Base-by-base conservation (phyloP, 1,140 invertebrate species). In the Brachionus plicatilis region DNA sequence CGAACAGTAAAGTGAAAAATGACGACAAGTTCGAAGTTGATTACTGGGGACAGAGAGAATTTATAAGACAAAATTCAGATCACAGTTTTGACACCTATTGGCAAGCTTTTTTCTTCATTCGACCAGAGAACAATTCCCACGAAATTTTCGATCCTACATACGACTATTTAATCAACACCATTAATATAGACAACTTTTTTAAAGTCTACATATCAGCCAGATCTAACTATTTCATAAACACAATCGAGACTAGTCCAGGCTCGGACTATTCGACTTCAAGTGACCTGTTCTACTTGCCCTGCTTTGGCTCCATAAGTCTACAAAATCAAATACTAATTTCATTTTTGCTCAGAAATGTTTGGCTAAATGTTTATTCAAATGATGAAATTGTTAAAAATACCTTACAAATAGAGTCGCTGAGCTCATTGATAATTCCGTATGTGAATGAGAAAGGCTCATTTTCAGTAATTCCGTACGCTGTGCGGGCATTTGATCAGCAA, bases 21-120 rank as follows among this genome's bases (percentile, higher is more conserved):
- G 37, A 43, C 14, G 17, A 60, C n/a, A 72, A 72, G 9, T 72
- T 72, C 43, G 33, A 72, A 72, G 20, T 72, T 17, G 68, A 72
- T 8, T 72, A 45, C 17, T 72, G 68, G 68, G 68, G 68, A 43
- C 68, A 72, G 24, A 72, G 37, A 41, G 68, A 72, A 72, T 72
- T 37, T 43, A 17, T 72, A 17, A 72, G n/a, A 43, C 4, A 17
- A 41, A 72, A 8, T 41, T 20, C 68, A 43, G 17, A 9, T 1
- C 14, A 43, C 1, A 43, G 24, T 41, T 45, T 41, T 43, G 68
- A 72, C 41, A 72, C 68, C 12, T 72, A 72, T 43, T 72, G 68
- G 68, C 14, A 43, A 72, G 68, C 68, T 37, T 72, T 20, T 43
- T 72, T 72, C 41, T 72, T 17, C 33, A 17, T 72, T 43, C 68